Base-by-base conservation (phyloP, 2,888 invertebrate species). In the Cataglyphis livida region DNA sequence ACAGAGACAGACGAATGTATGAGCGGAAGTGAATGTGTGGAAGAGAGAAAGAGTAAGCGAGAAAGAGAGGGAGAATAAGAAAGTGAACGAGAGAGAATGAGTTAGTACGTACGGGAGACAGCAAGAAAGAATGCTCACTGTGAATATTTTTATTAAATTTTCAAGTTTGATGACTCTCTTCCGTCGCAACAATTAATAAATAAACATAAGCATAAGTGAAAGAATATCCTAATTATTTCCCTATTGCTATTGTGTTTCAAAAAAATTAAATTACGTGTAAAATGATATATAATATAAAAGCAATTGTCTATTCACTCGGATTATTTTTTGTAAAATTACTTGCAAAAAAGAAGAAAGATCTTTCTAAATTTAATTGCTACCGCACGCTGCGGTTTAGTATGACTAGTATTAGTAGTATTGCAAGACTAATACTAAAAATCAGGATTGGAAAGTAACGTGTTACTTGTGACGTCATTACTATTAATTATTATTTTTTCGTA, bases 101-200 rank as follows among this genome's bases (percentile, higher is more conserved):
- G 59, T 61, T 82, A 62, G 79, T 81, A 82, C 74, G 83, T 71
- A 73, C 70, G 54, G 64, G 81, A 84, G 92, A 92, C 89, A 91
- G 91, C 91, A 89, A 92, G 93, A 93, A 93, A 93, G 93, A 94
- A 93, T 94, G 94, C 93, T 94, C 93, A 94, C 91, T 94, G 94
- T 94, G 94, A 94, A 94, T 94, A 94, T 94, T 94, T 94, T 94
- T 94, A 94, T 94, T 94, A 94, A 94, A 94, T 94, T 94, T 94
- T 93, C 94, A 94, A 94, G 93, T 94, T 94, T 94, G 94, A 93
- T 93, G 94, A 94, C 94, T 51, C 48, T 51, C 48, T 93, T 94
- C 93, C 93, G 94, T 94, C 94, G 92, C 92, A 94, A 94, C 92
- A 94, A 94, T 93, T 93, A 94, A 94, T 94, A 94, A 94, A 94